Percentiles rank a stretch among this genome's conserved stretches.
Evolutionary conservation across 2,797 vertebrate genomes (phyloP).

Genomic region (Danio jaintianensis): DNA sequence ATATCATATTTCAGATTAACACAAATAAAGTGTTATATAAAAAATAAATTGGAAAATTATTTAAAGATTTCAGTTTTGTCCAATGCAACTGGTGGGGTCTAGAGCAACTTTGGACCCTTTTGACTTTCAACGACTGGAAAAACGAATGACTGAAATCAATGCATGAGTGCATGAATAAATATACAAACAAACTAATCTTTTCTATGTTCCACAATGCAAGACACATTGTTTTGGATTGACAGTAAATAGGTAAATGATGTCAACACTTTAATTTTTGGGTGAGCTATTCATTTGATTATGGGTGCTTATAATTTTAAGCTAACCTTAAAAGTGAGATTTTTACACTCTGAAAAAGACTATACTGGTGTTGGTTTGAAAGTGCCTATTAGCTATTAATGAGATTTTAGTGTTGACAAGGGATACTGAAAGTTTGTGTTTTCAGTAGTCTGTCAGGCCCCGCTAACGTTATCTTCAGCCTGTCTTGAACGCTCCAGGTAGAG

Average conservation of each 20-base stretch:
- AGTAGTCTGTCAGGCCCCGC: conserved; percentile 24
- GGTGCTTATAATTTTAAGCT: neutral
- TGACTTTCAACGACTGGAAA: neutral
- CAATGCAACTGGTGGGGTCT: no score
- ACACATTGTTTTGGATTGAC: neutral
- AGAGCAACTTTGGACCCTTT: neutral
- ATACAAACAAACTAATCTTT: neutral
- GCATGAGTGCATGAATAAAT: no score
- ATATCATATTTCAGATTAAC: no score
- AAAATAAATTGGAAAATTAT: no score
- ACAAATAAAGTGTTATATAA: no score
- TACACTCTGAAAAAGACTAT: no score
- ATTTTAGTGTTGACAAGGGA: neutral
- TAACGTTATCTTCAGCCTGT: conserved; percentile 18
- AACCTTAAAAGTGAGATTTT: neutral
- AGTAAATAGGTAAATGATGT: neutral
- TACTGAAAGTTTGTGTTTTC: neutral
- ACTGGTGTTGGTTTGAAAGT: no score
- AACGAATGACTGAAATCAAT: no score
- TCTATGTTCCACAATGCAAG: neutral
- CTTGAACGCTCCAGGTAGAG: conserved; percentile 42
- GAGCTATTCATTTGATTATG: neutral
- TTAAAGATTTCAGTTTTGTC: no score
- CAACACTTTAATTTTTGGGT: neutral
- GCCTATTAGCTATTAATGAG: neutral